Base-by-base conservation (phyloP, 2,888 invertebrate genomes). In the Calephelis perditalis region DNA sequence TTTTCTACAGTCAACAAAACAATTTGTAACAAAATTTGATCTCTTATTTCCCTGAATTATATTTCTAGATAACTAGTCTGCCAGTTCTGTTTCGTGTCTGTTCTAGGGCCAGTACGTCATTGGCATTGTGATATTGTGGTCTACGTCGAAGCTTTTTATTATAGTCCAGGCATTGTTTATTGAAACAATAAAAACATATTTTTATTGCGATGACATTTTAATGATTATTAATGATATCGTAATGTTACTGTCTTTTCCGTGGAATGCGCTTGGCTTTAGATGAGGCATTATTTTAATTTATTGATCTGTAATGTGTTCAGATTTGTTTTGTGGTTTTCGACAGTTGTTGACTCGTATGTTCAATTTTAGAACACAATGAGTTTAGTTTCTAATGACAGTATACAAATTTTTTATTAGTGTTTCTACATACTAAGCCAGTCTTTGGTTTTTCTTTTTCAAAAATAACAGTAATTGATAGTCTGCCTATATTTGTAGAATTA, bases 181-280 rank as follows among this genome's bases (percentile, higher is more conserved):
- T 82, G 74, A 79, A 86, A 89, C 89, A 88, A 89, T 89, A 86
- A 83, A 81, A 71, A 70, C 76, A 75, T 78, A 81, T 79, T 86
- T 76, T 86, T 85, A 85, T 78, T 77, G 73, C 76, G 75, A 65
- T 68, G 84, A 84, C 84, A 74, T 77, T 83, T 86, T 86, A 81
- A 86, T 78, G 82, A 79, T 83, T 79, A 86, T 81, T 76, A 80
- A 87, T 81, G 81, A 81, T 73, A 68, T 67, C 68, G 72, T 71
- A 71, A 77, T 73, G 68, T 68, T 64, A 63, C 71, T 73, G 71
- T 72, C 72, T 67, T 63, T 60, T 61, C 64, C 68, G 68, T 56
- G 65, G 67, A 67, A 67, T 66, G 67, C 65, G 60, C 59, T 59
- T 60, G 59, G 65, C 60, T 60, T 61, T 62, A 57, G 58, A 59